A percentile compares a stretch with the other conserved stretches of the same genome.
Evolutionary conservation across 2,113 vertebrate genomes (phyloP).

Genomic region (Sialia sialis): DNA sequence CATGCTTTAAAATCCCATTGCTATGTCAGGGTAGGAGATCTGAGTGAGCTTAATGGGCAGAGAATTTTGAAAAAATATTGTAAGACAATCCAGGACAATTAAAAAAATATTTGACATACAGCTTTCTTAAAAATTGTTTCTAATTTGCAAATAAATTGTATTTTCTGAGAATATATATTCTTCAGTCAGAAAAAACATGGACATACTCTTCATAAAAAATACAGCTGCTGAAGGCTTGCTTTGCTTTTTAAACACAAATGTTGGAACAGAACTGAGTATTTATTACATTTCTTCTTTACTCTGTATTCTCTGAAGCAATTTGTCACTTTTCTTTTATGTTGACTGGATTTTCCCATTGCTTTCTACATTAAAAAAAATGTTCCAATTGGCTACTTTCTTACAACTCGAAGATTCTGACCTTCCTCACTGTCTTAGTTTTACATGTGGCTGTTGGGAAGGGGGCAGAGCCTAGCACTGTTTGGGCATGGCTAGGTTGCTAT

Average conservation of each 20-base stretch:
- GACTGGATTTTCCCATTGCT: not conserved
- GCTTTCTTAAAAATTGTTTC: not conserved
- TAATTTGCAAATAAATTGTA: not conserved
- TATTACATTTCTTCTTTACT: not conserved
- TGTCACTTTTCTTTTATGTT: not conserved
- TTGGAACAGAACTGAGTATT: not conserved
- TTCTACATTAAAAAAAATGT: not conserved
- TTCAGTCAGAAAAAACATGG: not conserved
- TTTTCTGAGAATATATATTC: not conserved
- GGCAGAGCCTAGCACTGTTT: not conserved
- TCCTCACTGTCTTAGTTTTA: not conserved
- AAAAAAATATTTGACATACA: not conserved
- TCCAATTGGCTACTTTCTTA: not conserved
- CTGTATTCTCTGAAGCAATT: not conserved
- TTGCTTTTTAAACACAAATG: not conserved
- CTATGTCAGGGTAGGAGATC: not conserved
- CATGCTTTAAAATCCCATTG: not conserved
- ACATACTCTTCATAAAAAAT: not conserved
- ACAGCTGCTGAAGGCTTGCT: not conserved
- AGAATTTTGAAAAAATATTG: not conserved
- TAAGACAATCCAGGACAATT: not conserved
- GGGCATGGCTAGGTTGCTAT: not conserved
- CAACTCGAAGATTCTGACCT: not conserved
- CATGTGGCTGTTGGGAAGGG: fast-evolving
- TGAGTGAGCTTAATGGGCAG: not conserved